A percentile compares a stretch with the other conserved stretches of the same genome.
phyloP scores from a whole-genome alignment of 2,888 invertebrate species.

The Hanleya hanleyi region DNA sequence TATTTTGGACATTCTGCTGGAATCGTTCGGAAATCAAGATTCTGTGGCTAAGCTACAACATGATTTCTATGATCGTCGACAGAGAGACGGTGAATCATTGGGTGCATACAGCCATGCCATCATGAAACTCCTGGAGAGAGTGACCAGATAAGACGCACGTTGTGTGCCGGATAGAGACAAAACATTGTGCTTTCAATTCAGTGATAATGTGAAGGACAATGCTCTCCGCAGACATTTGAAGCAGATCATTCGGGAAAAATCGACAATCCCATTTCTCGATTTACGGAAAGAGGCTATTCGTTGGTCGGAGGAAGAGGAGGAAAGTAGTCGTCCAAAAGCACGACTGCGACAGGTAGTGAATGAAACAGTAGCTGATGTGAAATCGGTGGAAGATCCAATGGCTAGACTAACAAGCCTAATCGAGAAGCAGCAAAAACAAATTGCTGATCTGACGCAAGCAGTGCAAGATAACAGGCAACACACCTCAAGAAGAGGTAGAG shows the following conservation, averaged over 20 bases:
- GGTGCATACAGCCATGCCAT: no score
- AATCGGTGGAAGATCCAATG: neutral
- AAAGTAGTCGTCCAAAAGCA: neutral
- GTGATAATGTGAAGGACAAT: neutral
- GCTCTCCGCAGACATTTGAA: neutral
- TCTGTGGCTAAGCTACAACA: no score
- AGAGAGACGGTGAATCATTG: no score
- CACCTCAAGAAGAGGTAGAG: neutral
- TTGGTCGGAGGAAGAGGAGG: neutral
- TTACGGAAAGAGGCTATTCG: neutral
- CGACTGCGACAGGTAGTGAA: neutral
- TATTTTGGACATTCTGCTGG: no score
- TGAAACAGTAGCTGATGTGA: neutral
- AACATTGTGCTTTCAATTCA: neutral
- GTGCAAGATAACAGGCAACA: no score
- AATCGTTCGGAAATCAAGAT: no score
- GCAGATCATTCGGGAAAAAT: neutral
- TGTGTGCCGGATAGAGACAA: no score
- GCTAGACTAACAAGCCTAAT: neutral
- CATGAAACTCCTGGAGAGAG: no score
- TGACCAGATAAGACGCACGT: no score
- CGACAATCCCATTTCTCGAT: neutral
- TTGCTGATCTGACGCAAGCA: neutral
- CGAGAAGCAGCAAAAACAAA: neutral
- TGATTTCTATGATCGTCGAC: no score